These are phyloP conservation scores for Gymnocypris eckloni DNA, from an alignment of 2,797 vertebrate genomes.

Conservation along the genomic window DNA sequence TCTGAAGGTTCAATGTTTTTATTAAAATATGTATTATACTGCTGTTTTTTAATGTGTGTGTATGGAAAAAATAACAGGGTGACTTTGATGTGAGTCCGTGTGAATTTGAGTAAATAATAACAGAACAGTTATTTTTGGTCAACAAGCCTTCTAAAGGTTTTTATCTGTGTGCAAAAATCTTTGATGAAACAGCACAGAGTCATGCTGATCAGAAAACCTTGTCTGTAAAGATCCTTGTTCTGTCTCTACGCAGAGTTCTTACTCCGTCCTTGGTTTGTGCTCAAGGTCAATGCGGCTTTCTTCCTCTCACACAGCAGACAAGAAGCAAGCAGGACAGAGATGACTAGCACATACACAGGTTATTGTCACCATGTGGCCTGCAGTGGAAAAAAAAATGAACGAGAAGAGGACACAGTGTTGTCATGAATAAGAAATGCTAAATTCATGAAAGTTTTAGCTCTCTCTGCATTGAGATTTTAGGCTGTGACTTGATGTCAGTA, in stretches of 20 bases:
- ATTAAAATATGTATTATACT: not conserved
- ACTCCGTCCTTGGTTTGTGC: conserved; percentile 58
- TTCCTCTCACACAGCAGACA: conserved; percentile 13
- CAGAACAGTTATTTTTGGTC: not conserved
- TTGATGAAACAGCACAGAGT: conserved; percentile 9
- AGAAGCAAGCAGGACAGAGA: conserved; percentile 22
- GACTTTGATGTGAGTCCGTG: not conserved
- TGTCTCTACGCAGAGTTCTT: conserved; percentile 47
- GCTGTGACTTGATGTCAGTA: conserved; percentile 75
- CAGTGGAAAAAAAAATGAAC: conserved; percentile 51
- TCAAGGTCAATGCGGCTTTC: conserved; percentile 61
- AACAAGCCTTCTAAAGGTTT: conserved; percentile 1
- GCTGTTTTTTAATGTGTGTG: not conserved
- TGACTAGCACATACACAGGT: not conserved
- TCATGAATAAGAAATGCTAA: conserved; percentile 80
- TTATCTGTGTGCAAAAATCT: conserved; percentile 25
- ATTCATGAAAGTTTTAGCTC: conserved; percentile 79
- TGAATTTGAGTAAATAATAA: conserved; percentile 55
- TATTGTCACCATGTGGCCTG: conserved; percentile 53
- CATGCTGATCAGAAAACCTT: conserved; percentile 15
- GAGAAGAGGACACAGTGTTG: conserved; percentile 64
- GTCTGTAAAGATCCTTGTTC: conserved; percentile 27
- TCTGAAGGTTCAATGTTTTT: too few species aligned
- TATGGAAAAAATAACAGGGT: conserved; percentile 27
- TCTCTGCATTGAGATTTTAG: conserved; percentile 74